Conservation (phyloP, 2,113 vertebrate genomes). For the Elanus axillaris region DNA sequence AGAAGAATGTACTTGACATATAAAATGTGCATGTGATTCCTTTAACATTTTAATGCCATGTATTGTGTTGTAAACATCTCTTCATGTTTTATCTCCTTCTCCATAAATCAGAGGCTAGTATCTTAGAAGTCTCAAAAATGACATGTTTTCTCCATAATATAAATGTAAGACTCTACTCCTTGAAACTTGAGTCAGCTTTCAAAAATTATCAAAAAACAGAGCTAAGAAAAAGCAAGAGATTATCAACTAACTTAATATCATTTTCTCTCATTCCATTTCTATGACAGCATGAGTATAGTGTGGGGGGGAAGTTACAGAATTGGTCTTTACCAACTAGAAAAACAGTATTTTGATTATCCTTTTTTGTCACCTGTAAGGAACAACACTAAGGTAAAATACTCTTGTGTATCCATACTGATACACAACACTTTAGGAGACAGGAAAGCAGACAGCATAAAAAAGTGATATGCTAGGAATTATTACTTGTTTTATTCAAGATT, state of each 20-base stretch:
- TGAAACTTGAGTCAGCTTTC: conserved; percentile 41
- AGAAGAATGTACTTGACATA: conserved; percentile 45
- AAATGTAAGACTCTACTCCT: conserved; percentile 30
- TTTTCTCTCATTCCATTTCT: background rate
- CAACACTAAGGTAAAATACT: background rate
- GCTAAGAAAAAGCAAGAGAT: background rate
- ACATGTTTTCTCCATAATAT: conserved; percentile 45
- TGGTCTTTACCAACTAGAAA: background rate
- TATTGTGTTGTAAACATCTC: conserved; percentile 52
- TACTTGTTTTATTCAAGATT: background rate
- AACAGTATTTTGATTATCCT: background rate
- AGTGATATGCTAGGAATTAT: background rate
- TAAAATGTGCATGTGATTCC: conserved; percentile 39
- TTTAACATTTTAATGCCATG: conserved; percentile 41
- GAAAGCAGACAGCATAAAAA: background rate
- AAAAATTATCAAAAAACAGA: conserved; percentile 48
- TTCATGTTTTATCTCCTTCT: conserved; percentile 56
- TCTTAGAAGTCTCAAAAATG: conserved; percentile 37
- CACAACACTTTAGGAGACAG: background rate
- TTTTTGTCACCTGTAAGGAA: background rate
- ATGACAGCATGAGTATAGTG: background rate
- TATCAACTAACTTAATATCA: background rate
- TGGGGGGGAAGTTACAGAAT: background rate
- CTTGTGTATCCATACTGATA: too few species aligned
- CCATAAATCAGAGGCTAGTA: conserved; percentile 62